A percentile compares a stretch with the other conserved stretches of the same genome.
phyloP scores from a whole-genome alignment of 2,797 vertebrate species.

The Danio aesculapii region DNA sequence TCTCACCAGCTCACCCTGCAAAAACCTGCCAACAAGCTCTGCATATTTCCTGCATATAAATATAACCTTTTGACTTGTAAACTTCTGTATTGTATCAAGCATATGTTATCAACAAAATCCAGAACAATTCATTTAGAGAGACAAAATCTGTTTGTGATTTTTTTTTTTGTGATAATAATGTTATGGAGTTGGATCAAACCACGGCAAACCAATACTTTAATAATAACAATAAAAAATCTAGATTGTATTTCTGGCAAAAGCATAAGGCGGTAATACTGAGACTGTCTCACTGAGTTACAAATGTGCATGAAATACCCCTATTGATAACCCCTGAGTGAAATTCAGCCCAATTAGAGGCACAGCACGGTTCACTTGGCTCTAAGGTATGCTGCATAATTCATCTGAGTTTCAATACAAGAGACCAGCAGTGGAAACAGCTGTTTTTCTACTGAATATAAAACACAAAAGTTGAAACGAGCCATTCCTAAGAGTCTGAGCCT shows the following conservation, averaged over 20 bases:
- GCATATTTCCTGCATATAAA: conserved; percentile 34
- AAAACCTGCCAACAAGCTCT: conserved; percentile 6
- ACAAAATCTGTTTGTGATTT: neutral
- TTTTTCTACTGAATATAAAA: conserved; percentile 41
- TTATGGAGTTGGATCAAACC: conserved; percentile 4
- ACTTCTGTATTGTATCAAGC: conserved; percentile 21
- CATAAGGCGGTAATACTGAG: conserved; percentile 20
- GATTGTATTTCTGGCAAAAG: conserved; percentile 1
- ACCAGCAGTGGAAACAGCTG: conserved; percentile 40
- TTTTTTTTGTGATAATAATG: conserved; percentile 12
- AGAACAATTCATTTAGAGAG: conserved; percentile 30
- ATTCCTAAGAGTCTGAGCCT: conserved; percentile 5
- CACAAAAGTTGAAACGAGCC: conserved; percentile 25
- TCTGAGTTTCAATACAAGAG: conserved; percentile 15
- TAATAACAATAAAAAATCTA: conserved; percentile 6
- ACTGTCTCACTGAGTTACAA: conserved; percentile 32
- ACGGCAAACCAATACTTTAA: conserved; percentile 15
- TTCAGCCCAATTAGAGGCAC: conserved; percentile 47
- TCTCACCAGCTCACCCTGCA: neutral
- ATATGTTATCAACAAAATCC: conserved; percentile 26
- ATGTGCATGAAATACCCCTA: conserved; percentile 34
- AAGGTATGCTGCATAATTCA: conserved; percentile 56
- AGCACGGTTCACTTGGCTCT: conserved; percentile 32
- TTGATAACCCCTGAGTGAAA: conserved; percentile 45
- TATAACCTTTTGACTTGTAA: conserved; percentile 22